Conservation (phyloP, 2,797 vertebrate genomes). For the Enteromius paludinosus region DNA sequence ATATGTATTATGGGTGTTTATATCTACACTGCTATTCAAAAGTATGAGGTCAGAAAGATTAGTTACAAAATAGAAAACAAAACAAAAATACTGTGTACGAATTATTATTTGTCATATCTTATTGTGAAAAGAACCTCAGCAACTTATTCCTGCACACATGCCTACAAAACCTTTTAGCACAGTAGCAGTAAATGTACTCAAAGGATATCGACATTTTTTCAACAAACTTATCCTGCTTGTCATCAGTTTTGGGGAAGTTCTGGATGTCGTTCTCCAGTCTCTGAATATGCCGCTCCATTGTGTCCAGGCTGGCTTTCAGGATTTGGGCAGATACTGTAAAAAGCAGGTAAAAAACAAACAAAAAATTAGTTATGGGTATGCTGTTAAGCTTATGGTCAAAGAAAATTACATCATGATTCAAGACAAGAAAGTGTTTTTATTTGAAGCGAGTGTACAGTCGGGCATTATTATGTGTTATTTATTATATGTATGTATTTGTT, state of each 20-base stretch:
- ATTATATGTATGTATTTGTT: not conserved
- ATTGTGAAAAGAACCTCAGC: constrained; percentile 63
- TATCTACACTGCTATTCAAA: not conserved
- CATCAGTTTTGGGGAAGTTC: constrained; percentile 89
- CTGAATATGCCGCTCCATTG: constrained; percentile 91
- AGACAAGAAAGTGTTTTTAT: not conserved
- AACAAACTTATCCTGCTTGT: constrained; percentile 92
- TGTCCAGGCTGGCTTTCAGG: constrained; percentile 88
- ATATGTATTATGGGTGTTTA: not conserved
- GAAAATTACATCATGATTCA: not conserved
- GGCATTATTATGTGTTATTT: not conserved
- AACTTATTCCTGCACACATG: constrained; percentile 32
- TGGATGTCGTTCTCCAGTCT: constrained; percentile 88
- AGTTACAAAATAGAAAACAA: not conserved
- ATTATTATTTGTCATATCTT: constrained; percentile 45
- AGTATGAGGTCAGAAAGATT: not conserved
- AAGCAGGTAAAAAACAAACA: not conserved
- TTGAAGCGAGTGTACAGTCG: not conserved
- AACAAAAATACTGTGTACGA: not conserved
- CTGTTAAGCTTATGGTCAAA: not conserved
- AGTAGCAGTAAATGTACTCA: constrained; percentile 51
- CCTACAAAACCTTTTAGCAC: not conserved
- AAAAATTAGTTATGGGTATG: not conserved
- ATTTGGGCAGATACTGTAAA: constrained; percentile 91
- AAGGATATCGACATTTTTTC: constrained; percentile 99